Evolutionary conservation across 2,113 vertebrate genomes (phyloP).

Genomic region (Xiphias gladius): DNA sequence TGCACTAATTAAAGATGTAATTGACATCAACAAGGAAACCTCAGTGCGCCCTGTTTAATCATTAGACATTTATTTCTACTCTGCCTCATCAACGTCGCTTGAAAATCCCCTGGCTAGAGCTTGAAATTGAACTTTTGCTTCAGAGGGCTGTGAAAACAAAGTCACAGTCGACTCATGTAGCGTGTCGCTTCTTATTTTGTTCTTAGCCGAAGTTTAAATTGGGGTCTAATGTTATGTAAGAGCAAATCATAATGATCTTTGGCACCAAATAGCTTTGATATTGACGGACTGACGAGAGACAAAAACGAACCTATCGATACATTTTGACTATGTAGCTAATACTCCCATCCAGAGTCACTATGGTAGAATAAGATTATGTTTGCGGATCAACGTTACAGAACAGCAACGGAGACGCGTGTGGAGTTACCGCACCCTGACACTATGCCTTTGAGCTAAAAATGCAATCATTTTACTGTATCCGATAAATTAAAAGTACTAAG

Average conservation of each 20-base stretch:
- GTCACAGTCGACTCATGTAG: neutral
- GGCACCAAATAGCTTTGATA: neutral
- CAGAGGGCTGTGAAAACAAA: neutral
- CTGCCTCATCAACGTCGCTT: neutral
- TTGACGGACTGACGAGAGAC: too few species aligned
- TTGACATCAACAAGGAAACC: slow-evolving; percentile 77
- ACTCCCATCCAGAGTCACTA: too few species aligned
- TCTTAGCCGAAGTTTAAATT: neutral
- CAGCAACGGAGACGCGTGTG: too few species aligned
- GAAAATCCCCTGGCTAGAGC: neutral
- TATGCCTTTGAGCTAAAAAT: too few species aligned
- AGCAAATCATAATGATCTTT: neutral
- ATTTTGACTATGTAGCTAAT: too few species aligned
- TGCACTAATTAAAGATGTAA: slow-evolving; percentile 81
- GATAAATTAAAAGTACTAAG: too few species aligned
- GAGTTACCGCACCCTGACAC: too few species aligned
- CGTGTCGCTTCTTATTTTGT: neutral
- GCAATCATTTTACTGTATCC: too few species aligned
- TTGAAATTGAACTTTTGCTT: neutral
- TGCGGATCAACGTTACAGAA: too few species aligned
- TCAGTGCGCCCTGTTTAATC: slow-evolving; percentile 62
- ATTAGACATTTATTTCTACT: slow-evolving; percentile 48
- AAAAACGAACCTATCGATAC: too few species aligned
- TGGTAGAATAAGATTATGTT: too few species aligned
- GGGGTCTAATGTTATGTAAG: neutral